Percentiles rank a stretch among this genome's conserved stretches.
Evolutionary conservation across 1,140 invertebrate genomes (phyloP).

Genomic region (Euwallacea fornicatus): DNA sequence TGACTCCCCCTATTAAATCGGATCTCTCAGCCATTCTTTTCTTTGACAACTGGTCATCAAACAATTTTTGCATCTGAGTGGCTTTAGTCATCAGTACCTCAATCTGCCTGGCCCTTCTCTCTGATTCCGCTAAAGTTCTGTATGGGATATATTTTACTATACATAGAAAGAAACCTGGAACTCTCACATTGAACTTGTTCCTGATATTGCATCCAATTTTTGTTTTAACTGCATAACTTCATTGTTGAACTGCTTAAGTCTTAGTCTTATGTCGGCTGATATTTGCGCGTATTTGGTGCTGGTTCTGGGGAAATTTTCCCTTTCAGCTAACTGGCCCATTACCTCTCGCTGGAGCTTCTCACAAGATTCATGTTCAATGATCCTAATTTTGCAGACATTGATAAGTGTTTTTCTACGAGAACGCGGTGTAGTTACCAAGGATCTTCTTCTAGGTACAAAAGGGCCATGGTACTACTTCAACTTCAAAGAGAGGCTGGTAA

Average conservation of each 20-base stretch:
- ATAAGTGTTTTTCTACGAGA: not conserved
- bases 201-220: constrained; percentile 59
- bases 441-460: constrained; percentile 49
- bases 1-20: constrained; percentile 40
- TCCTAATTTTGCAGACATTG: constrained; percentile 53
- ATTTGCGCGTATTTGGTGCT: constrained; percentile 60
- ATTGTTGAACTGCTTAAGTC: constrained; percentile 63
- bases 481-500: no score
- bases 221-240: constrained; percentile 63
- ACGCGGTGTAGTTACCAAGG: constrained; percentile 43
- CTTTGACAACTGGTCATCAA: constrained; percentile 53
- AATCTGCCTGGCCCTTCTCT: constrained; percentile 61
- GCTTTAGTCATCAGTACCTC: constrained; percentile 62
- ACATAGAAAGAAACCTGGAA: not conserved
- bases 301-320: constrained; percentile 57
- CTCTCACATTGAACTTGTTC: constrained; percentile 57
- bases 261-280: constrained; percentile 62
- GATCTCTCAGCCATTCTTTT: constrained; percentile 44
- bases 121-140: constrained; percentile 63
- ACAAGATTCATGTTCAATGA: constrained; percentile 67
- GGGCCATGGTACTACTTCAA: constrained; percentile 40
- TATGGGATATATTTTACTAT: not conserved
- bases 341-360: constrained; percentile 66
- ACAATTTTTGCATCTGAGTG: constrained; percentile 60
- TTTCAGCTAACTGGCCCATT: constrained; percentile 61